Percentiles rank a stretch among this genome's conserved stretches.
phyloP scores from a whole-genome alignment of 2,888 invertebrate species.

The Dioctria rufipes region DNA sequence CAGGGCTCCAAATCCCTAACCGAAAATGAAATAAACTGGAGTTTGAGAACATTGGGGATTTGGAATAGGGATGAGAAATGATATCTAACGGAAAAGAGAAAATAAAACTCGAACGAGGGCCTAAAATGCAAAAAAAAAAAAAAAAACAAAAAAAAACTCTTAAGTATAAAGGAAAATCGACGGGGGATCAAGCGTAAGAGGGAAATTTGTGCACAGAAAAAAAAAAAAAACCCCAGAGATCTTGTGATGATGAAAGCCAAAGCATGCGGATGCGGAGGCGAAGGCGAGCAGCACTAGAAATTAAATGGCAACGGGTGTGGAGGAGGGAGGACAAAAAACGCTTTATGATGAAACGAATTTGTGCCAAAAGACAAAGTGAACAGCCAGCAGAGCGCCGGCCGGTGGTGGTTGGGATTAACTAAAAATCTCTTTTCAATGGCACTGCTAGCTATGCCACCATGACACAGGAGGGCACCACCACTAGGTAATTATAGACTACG shows the following conservation, averaged over 20 bases:
- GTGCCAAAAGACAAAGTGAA: conserved; percentile 35
- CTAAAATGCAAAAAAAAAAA: conserved; percentile 28
- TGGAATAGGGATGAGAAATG: not conserved
- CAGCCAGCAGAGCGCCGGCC: not conserved
- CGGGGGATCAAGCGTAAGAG: conserved; percentile 50
- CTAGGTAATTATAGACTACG: no score
- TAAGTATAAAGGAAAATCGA: conserved; percentile 42
- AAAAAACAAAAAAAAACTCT: conserved; percentile 23
- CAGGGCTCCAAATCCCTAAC: not conserved
- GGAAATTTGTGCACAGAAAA: conserved; percentile 50
- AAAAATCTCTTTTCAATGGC: conserved; percentile 30
- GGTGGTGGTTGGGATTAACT: conserved; percentile 38
- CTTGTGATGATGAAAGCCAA: conserved; percentile 21
- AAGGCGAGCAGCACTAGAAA: conserved; percentile 23
- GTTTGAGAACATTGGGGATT: not conserved
- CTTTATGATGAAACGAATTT: conserved; percentile 39
- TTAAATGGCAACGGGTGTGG: conserved; percentile 17
- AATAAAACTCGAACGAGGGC: conserved; percentile 49
- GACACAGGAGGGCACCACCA: not conserved
- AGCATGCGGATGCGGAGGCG: no score
- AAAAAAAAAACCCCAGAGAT: conserved; percentile 37
- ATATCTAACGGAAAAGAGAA: conserved; percentile 39
- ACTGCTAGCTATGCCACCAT: not conserved
- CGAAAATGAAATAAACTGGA: conserved; percentile 35
- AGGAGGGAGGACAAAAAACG: not conserved